Conservation (phyloP, 2,113 vertebrate genomes). For the Trogon melanurus region DNA sequence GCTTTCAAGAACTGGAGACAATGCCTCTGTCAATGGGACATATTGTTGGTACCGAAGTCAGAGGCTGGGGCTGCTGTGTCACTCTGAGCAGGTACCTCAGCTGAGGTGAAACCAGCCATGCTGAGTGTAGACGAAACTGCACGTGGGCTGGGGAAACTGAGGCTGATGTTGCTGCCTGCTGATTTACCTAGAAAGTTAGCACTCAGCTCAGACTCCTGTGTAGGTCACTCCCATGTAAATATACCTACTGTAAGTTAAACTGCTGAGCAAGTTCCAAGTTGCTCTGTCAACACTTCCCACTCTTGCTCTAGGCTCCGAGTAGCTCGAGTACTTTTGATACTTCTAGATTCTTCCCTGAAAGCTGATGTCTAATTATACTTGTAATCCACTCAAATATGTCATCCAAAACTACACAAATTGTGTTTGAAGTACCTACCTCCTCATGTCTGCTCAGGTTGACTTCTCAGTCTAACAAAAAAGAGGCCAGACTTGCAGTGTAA, state of each 20-base stretch:
- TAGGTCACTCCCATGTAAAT: neutral
- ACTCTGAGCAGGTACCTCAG: neutral
- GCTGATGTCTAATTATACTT: neutral
- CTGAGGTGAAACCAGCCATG: neutral
- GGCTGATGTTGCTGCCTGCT: neutral
- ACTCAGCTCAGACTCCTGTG: neutral
- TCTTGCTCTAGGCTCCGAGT: neutral
- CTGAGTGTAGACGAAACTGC: accelerated
- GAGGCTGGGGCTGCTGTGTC: neutral
- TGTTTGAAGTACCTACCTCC: neutral
- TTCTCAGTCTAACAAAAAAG: neutral
- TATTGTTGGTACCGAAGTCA: neutral
- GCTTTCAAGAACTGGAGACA: neutral
- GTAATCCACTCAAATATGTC: neutral
- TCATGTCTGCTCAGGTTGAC: neutral
- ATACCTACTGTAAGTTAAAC: neutral
- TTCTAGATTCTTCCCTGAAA: neutral
- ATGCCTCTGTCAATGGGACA: neutral
- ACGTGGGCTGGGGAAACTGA: neutral
- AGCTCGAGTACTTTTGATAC: neutral
- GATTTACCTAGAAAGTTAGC: neutral
- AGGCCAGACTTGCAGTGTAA: neutral
- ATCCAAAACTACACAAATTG: neutral
- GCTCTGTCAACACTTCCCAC: neutral
- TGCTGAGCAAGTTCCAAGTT: neutral